Base-by-base conservation (phyloP, 2,797 vertebrate species). In the Pogonophryne albipinna region DNA sequence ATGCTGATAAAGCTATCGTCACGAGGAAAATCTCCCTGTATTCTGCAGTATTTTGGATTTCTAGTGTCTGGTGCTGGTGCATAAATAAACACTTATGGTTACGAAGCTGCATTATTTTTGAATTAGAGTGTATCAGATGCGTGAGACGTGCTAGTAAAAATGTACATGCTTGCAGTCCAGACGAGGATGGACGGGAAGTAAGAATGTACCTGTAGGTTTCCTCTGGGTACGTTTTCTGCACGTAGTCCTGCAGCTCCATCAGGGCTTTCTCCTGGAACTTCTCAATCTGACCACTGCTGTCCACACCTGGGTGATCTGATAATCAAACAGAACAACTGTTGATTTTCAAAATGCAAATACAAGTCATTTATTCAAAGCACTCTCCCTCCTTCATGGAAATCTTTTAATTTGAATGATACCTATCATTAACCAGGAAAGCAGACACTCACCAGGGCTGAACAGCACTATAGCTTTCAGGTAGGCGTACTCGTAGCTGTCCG, bases 211-310 rank as follows among this genome's bases (percentile, higher is more conserved):
- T 97, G 95, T 99, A 99, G 6, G 96, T 96, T 89, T 99, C 98
- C 74, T 99, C 97, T 6, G 98, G 96, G 91, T 99, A 99, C 1
- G 97, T 97, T 94, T 99, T 99, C 92, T 99, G 98, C 58, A 99
- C 97, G 44, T 99, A 99, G 92, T 99, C 98, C 94, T 99, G 98
- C 79, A 99, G 93, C 91, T 99, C 98, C 98, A 99, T 99, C 92
- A 99, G 95, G 17, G 98, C 98, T 92, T 99, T 99, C 88, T 99
- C 98, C 91, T 99, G 98, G 89, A 98, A 99, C 89, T 98, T 99
- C 90, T 98, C 97, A 79, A 99, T 98, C 91, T 99, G 98, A 59
- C 94, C 96, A 64, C 96, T 95, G 93, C 96, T 96, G 81, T 95
- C 96, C 86, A 99, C 94, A 77, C 98, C 97, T 65, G 98, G 98